phyloP scores from a whole-genome alignment of 2,888 invertebrate genomes.

The Timandra comae region DNA sequence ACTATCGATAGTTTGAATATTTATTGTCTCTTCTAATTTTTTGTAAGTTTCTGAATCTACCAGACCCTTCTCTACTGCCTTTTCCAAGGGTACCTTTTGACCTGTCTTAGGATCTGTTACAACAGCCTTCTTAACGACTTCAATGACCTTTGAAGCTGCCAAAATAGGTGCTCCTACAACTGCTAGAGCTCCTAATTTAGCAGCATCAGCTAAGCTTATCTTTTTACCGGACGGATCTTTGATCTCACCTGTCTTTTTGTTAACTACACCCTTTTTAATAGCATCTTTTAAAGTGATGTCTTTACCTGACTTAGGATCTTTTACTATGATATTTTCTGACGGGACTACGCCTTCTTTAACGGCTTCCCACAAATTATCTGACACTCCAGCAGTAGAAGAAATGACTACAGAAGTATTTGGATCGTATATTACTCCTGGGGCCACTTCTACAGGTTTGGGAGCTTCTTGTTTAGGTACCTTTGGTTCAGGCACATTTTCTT shows the following conservation, averaged over 20 bases:
- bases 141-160: slow-evolving; percentile 81
- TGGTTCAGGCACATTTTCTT: not conserved
- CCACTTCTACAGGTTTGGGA: slow-evolving; percentile 72
- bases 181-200: slow-evolving; percentile 84
- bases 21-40: slow-evolving; percentile 27
- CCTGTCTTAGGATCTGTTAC: slow-evolving; percentile 85
- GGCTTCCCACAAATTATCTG: slow-evolving; percentile 82
- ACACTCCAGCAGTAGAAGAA: slow-evolving; percentile 79
- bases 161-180: slow-evolving; percentile 86
- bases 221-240: slow-evolving; percentile 80
- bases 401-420: slow-evolving; percentile 82
- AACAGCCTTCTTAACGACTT: slow-evolving; percentile 77
- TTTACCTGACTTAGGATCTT: slow-evolving; percentile 82
- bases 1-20: slow-evolving; percentile 21
- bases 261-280: slow-evolving; percentile 83
- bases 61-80: slow-evolving; percentile 82
- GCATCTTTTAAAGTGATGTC: slow-evolving; percentile 86
- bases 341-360: slow-evolving; percentile 85
- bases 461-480: slow-evolving; percentile 6
- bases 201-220: slow-evolving; percentile 83
- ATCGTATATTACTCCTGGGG: slow-evolving; percentile 84
- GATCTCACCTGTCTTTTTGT: slow-evolving; percentile 82
- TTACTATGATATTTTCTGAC: slow-evolving; percentile 79
- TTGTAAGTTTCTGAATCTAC: slow-evolving; percentile 69
- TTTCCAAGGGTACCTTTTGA: slow-evolving; percentile 82